A percentile compares a stretch with the other conserved stretches of the same genome.
These are phyloP conservation scores for Hetaerina americana DNA, from an alignment of 1,140 invertebrate species.

Conservation along the genomic window DNA sequence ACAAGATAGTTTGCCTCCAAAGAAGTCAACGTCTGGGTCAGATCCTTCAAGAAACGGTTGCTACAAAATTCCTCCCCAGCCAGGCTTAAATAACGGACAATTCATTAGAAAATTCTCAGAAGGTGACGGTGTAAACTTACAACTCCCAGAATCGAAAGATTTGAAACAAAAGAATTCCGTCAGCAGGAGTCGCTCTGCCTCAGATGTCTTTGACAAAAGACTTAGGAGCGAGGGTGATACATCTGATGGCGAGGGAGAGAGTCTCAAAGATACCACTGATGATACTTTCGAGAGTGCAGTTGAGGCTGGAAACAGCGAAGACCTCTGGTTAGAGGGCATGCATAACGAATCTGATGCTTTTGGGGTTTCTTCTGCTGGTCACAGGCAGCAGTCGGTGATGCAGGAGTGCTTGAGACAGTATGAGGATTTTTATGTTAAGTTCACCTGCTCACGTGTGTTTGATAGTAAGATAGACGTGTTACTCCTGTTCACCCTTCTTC, in stretches of 20 bases:
- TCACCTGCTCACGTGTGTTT: conserved; percentile 34
- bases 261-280: background rate
- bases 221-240: background rate
- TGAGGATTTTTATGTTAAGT: conserved; percentile 49
- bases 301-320: background rate
- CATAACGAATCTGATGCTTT: background rate
- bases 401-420: conserved; percentile 52
- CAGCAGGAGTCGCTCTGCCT: conserved; percentile 1
- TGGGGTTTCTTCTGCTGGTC: background rate
- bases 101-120: background rate
- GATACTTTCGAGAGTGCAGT: background rate
- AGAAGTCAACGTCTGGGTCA: background rate
- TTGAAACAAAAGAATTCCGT: background rate
- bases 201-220: background rate
- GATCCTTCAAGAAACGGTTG: background rate
- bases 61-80: background rate
- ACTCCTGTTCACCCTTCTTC: conserved; percentile 23
- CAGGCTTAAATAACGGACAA: background rate
- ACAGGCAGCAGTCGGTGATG: conserved; percentile 30
- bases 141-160: background rate
- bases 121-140: background rate
- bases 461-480: conserved; percentile 27
- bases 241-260: conserved; percentile 1
- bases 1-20: background rate
- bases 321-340: background rate